A percentile compares a stretch with the other conserved stretches of the same genome.
Evolutionary conservation across 64 coral and sea anemone species (phyloP).

Genomic region (Stylophora pistillata): DNA sequence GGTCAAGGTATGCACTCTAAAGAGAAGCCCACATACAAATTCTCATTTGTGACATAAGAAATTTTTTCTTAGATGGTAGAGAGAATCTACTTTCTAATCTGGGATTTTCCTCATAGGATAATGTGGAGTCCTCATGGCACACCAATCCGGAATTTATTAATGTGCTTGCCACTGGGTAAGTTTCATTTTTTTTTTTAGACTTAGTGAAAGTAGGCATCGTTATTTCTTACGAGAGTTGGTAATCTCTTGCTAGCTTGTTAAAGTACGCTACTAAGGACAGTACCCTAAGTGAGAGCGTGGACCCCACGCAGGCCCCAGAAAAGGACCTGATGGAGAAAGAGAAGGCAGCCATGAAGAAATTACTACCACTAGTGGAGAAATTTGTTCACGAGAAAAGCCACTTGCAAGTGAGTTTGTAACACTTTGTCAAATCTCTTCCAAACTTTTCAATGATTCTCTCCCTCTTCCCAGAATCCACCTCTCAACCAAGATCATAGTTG

Average conservation of each 20-base stretch:
- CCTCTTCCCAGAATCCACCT: background rate
- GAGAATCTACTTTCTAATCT: too few species aligned
- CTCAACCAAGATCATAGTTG: too few species aligned
- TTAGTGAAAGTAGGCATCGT: too few species aligned
- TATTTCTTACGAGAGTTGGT: background rate
- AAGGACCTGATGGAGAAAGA: constrained; percentile 90
- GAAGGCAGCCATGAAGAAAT: constrained; percentile 76
- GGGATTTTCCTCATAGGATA: constrained; percentile 51
- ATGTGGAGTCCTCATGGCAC: constrained; percentile 79
- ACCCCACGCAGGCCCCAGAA: constrained; percentile 71
- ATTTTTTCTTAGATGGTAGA: too few species aligned
- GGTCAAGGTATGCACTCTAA: constrained; percentile 68
- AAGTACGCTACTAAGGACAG: constrained; percentile 90
- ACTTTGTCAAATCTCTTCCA: too few species aligned
- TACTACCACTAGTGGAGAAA: constrained; percentile 79
- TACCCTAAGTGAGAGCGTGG: constrained; percentile 71
- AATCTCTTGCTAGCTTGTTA: constrained; percentile 44
- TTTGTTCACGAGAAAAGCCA: constrained; percentile 89
- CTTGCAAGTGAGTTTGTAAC: constrained; percentile 64
- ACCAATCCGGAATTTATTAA: constrained; percentile 81
- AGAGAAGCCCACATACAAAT: too few species aligned
- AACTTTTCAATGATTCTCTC: background rate
- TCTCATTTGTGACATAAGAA: too few species aligned
- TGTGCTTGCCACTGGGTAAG: constrained; percentile 91
- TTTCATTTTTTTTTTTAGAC: background rate